phyloP scores from a whole-genome alignment of 1,140 invertebrate genomes.

The Ceratosolen fusciceps region DNA sequence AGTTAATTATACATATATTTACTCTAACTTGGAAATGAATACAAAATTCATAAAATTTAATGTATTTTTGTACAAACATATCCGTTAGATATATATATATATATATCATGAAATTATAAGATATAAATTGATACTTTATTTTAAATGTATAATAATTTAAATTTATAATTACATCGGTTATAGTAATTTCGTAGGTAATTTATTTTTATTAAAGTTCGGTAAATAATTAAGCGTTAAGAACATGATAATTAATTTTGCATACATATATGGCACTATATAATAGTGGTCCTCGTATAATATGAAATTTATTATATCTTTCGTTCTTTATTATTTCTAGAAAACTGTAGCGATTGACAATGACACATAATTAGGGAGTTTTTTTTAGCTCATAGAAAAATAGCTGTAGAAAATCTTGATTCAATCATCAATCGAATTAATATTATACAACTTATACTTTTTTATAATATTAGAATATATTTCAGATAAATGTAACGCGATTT shows the following conservation, averaged over 20 bases:
- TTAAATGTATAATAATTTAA: background rate
- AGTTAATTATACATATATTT: background rate
- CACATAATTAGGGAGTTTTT: background rate
- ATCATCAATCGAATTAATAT: background rate
- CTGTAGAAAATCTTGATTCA: background rate
- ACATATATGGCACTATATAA: slow-evolving; percentile 39
- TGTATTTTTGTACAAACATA: slow-evolving; percentile 35
- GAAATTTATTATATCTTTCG: background rate
- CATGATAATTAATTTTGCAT: slow-evolving; percentile 20
- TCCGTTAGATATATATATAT: background rate
- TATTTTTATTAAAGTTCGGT: background rate
- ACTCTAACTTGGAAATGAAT: background rate
- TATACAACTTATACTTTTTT: background rate
- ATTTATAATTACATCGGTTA: background rate
- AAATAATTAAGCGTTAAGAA: background rate
- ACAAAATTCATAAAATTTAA: slow-evolving; percentile 2
- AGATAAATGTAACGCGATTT: slow-evolving; percentile 5
- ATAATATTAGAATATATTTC: background rate
- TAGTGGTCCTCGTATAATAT: slow-evolving; percentile 44
- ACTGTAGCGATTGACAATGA: slow-evolving; percentile 23
- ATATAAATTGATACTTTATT: slow-evolving; percentile 13
- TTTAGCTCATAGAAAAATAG: slow-evolving; percentile 19
- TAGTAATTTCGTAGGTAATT: background rate
- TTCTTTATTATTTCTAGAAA: background rate
- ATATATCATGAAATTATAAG: background rate